These are phyloP conservation scores for Drosophila prosaltans DNA, from an alignment of 1,140 invertebrate species.

Conservation along the genomic window DNA sequence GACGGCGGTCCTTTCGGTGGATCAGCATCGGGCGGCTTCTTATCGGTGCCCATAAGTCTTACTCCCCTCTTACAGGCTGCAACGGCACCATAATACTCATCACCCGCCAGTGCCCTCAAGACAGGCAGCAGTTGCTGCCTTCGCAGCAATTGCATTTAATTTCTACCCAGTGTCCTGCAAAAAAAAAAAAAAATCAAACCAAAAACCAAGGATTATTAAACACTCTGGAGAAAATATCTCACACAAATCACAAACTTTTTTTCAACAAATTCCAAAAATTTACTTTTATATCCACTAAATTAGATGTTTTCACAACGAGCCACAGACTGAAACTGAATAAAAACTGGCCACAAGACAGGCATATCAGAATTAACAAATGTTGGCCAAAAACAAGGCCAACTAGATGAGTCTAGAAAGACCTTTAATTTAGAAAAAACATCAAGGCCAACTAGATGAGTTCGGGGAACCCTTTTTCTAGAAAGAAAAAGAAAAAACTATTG, in stretches of 20 bases:
- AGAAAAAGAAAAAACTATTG: no score
- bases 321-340: background rate
- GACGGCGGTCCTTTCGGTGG: no score
- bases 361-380: background rate
- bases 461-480: no score
- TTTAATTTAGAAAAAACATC: no score
- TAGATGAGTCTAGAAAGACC: background rate
- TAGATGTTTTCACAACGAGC: background rate
- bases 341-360: background rate
- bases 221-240: no score
- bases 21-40: no score
- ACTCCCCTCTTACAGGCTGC: background rate
- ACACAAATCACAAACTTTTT: no score
- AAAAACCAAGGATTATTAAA: no score
- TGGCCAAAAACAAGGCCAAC: background rate
- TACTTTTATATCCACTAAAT: background rate
- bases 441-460: no score
- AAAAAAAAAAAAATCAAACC: background rate
- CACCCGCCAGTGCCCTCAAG: constrained; percentile 15
- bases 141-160: constrained; percentile 38
- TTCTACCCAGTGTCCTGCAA: constrained; percentile 21
- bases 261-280: background rate
- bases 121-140: constrained; percentile 40
- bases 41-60: background rate
- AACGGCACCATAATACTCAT: constrained; percentile 14